A percentile compares a stretch with the other conserved stretches of the same genome.
Conservation (phyloP, 2,113 vertebrate genomes). For the Elanoides forficatus region DNA sequence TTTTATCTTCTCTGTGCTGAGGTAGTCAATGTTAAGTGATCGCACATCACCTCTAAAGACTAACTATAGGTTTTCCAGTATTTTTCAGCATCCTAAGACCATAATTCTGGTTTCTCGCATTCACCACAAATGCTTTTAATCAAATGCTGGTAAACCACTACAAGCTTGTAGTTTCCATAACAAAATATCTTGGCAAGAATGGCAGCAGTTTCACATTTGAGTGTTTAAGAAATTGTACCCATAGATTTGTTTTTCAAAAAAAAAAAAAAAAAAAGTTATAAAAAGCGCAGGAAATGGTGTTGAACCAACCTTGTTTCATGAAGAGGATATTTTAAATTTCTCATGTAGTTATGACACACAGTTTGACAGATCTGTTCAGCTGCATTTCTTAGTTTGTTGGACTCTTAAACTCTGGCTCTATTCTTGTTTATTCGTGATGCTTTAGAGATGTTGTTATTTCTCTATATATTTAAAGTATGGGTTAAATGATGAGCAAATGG, state of each 20-base stretch:
- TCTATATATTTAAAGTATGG: not conserved
- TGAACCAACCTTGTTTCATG: not conserved
- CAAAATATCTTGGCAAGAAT: not conserved
- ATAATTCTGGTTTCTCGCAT: not conserved
- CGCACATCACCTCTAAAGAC: not conserved
- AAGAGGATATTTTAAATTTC: not conserved
- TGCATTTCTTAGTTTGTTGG: not conserved
- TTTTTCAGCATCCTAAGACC: not conserved
- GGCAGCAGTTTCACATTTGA: not conserved
- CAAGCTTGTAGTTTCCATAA: not conserved
- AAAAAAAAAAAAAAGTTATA: not conserved
- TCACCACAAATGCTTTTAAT: conserved; percentile 14
- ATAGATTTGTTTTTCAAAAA: not conserved
- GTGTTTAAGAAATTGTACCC: conserved; percentile 23
- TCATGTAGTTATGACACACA: not conserved
- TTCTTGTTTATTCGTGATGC: not conserved
- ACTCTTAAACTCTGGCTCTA: not conserved
- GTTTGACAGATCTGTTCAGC: not conserved
- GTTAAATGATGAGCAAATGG: not conserved
- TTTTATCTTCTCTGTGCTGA: not conserved
- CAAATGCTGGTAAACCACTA: not conserved
- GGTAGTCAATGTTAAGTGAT: not conserved
- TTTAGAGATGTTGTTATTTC: not conserved
- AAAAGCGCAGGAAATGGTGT: not conserved
- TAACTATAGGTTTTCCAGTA: not conserved